Conservation (phyloP, 2,113 vertebrate genomes). For the Clupea harengus region DNA sequence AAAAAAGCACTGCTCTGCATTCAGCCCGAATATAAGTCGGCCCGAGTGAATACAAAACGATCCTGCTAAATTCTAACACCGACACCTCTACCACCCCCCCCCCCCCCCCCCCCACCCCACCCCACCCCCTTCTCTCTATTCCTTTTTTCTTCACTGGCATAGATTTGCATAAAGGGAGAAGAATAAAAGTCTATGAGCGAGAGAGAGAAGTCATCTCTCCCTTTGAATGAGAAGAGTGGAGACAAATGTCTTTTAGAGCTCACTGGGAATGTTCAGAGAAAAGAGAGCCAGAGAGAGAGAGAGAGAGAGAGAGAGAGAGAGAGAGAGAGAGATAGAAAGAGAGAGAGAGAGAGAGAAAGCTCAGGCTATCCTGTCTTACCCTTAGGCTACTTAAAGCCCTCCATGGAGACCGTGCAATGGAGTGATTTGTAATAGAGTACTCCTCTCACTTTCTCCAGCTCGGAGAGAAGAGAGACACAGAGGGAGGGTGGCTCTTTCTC, state of each 20-base stretch:
- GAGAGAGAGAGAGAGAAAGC: conserved; percentile 44
- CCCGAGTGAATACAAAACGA: conserved; percentile 63
- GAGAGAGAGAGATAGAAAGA: too few relatives aligned
- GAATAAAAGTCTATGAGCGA: conserved; percentile 35
- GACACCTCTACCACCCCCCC: conserved; percentile 13
- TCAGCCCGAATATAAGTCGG: conserved; percentile 61
- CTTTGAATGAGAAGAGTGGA: conserved; percentile 58
- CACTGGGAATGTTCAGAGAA: conserved; percentile 42
- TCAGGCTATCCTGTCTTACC: conserved; percentile 56
- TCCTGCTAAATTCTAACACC: conserved; percentile 57
- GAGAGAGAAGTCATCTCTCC: conserved; percentile 57
- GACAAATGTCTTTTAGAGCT: conserved; percentile 64
- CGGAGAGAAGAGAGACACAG: neutral
- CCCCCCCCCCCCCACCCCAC: conserved; percentile 9
- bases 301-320: neutral
- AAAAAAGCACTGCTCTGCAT: conserved; percentile 67
- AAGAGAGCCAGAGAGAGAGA: neutral
- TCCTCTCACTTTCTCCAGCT: conserved; percentile 53
- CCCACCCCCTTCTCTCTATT: neutral
- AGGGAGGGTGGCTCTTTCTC: conserved; percentile 35
- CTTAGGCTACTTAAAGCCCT: conserved; percentile 65
- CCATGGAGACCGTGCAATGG: conserved; percentile 67
- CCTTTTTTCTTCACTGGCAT: conserved; percentile 46
- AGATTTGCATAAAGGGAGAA: conserved; percentile 56
- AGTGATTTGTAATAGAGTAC: conserved; percentile 66